These are phyloP conservation scores for Donacobius atricapilla DNA, from an alignment of 2,113 vertebrate species.

Conservation along the genomic window DNA sequence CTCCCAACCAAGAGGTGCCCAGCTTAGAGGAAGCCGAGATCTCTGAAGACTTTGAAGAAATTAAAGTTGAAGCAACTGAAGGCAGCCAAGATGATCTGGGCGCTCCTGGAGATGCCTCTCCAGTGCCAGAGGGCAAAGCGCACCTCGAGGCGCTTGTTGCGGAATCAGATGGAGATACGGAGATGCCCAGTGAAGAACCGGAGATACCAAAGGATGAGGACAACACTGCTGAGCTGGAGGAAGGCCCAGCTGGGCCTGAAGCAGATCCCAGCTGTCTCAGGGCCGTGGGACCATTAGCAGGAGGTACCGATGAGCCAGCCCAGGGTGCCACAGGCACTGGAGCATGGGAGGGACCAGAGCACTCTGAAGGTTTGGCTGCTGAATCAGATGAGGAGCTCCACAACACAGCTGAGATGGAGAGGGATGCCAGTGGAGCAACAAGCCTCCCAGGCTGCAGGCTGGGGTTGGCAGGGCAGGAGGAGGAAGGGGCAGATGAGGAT, in stretches of 20 bases:
- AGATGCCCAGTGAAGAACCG: background rate
- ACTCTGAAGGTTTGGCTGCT: accelerated
- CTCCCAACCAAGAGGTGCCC: background rate
- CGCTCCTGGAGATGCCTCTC: background rate
- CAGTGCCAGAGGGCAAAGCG: accelerated
- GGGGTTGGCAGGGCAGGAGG: background rate
- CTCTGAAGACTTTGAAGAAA: background rate
- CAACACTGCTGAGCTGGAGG: background rate
- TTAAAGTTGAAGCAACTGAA: background rate
- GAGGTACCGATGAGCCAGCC: accelerated
- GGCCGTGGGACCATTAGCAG: accelerated
- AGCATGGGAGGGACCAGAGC: accelerated
- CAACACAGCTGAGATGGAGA: accelerated
- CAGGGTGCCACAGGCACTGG: background rate
- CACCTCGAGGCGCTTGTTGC: accelerated
- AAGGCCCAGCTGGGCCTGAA: background rate
- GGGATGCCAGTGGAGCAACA: accelerated
- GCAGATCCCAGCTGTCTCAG: accelerated
- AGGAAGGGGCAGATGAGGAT: background rate
- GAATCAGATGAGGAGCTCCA: accelerated
- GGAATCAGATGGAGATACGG: background rate
- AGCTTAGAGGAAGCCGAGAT: background rate
- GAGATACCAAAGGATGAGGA: background rate
- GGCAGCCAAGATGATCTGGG: background rate
- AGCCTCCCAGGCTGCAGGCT: background rate